These are phyloP conservation scores for Eulemur macaco DNA, from an alignment of 2,113 vertebrate genomes.

Conservation along the genomic window DNA sequence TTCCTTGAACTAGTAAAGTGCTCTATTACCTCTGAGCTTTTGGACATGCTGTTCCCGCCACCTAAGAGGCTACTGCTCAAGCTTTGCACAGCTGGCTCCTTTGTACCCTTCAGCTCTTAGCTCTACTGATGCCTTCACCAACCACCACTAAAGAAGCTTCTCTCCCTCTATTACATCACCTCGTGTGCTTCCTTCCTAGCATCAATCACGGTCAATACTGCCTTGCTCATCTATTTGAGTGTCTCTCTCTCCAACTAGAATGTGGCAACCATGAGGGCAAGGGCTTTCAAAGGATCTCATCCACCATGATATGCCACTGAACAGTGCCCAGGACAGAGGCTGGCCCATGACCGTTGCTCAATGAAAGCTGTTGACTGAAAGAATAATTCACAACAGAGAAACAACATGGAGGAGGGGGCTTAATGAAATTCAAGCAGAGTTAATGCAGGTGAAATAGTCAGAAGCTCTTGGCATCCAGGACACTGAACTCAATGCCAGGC, in stretches of 20 bases:
- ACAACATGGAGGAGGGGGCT: not conserved
- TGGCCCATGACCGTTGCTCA: not conserved
- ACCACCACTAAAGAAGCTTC: too few relatives aligned
- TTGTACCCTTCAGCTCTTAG: not conserved
- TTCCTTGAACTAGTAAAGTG: not conserved
- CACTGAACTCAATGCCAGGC: not conserved
- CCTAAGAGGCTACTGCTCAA: not conserved
- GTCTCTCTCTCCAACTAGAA: not conserved
- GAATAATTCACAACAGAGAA: not conserved
- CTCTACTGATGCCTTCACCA: not conserved
- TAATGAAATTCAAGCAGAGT: not conserved
- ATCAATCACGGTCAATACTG: accelerated
- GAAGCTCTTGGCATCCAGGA: not conserved
- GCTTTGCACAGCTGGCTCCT: not conserved
- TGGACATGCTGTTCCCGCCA: not conserved
- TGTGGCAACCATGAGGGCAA: not conserved
- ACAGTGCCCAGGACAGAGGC: not conserved
- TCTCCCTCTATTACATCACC: accelerated
- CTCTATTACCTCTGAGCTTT: not conserved
- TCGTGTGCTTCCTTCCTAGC: not conserved
- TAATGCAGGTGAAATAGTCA: not conserved
- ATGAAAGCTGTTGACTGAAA: not conserved
- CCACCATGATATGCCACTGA: accelerated
- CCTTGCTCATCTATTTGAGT: not conserved
- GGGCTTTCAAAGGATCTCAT: not conserved